phyloP scores from a whole-genome alignment of 2,888 invertebrate species.

The Chrysomela aeneicollis region DNA sequence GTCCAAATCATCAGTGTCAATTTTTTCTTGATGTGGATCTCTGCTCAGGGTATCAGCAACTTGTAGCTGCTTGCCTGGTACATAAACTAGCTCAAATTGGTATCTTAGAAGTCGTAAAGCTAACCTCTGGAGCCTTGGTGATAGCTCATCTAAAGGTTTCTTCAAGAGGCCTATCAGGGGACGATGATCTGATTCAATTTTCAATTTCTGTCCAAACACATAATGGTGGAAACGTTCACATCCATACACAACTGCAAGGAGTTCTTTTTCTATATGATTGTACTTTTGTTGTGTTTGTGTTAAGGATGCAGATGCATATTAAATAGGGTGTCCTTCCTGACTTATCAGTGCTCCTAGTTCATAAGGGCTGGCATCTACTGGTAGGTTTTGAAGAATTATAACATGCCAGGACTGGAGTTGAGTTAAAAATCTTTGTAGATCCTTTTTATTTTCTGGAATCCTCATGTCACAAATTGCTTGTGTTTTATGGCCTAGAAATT shows the following conservation, averaged over 20 bases:
- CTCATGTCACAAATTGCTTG: conserved; percentile 18
- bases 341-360: neutral
- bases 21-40: conserved; percentile 16
- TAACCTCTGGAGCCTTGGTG: conserved; percentile 39
- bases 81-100: conserved; percentile 32
- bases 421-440: conserved; percentile 28
- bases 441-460: conserved; percentile 22
- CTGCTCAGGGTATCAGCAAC: conserved; percentile 35
- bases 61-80: conserved; percentile 35
- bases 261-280: too few relatives aligned
- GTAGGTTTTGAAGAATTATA: neutral
- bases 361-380: conserved; percentile 9
- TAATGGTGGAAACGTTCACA: conserved; percentile 42
- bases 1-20: conserved; percentile 29
- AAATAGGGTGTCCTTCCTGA: neutral
- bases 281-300: neutral
- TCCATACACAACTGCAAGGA: too few relatives aligned
- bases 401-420: neutral
- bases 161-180: conserved; percentile 40
- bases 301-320: neutral
- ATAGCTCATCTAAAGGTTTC: conserved; percentile 41
- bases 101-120: conserved; percentile 35
- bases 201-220: conserved; percentile 23
- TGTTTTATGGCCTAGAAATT: conserved; percentile 8
- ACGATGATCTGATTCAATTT: conserved; percentile 38